These are phyloP conservation scores for Drosophila sucinea DNA, from an alignment of 1,140 invertebrate genomes.

Conservation along the genomic window DNA sequence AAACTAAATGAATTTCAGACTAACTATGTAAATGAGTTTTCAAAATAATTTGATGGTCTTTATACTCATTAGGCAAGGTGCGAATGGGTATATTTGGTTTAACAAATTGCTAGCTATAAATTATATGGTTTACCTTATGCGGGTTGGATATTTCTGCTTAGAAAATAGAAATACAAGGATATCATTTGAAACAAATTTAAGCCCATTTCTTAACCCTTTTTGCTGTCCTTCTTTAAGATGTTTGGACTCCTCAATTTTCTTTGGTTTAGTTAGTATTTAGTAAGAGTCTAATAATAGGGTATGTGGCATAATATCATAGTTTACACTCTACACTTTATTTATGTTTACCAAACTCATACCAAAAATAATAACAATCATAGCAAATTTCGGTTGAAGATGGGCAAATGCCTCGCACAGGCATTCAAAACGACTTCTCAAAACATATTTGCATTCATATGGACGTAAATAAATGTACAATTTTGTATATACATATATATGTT, in stretches of 20 bases:
- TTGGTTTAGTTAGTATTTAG: too few relatives aligned
- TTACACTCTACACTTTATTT: background rate
- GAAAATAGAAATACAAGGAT: too few relatives aligned
- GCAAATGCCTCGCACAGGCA: background rate
- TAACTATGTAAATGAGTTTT: slow-evolving; percentile 30
- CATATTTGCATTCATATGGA: slow-evolving; percentile 8
- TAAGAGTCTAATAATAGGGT: too few relatives aligned
- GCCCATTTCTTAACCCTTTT: too few relatives aligned
- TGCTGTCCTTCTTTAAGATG: too few relatives aligned
- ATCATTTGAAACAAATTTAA: too few relatives aligned
- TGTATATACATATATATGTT: slow-evolving; percentile 2
- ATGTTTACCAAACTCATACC: background rate
- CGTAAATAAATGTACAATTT: background rate
- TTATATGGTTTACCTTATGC: too few relatives aligned
- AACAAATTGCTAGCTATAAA: background rate
- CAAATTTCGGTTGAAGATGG: background rate
- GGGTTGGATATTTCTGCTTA: too few relatives aligned
- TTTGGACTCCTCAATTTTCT: too few relatives aligned
- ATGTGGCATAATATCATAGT: background rate
- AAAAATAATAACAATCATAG: background rate
- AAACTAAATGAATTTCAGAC: slow-evolving; percentile 2
- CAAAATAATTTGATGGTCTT: slow-evolving; percentile 12
- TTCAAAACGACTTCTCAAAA: background rate
- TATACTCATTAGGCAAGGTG: background rate
- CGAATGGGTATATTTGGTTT: background rate